A percentile compares a stretch with the other conserved stretches of the same genome.
Evolutionary conservation across 1,140 invertebrate genomes (phyloP).

Genomic region (Ips typographus): DNA sequence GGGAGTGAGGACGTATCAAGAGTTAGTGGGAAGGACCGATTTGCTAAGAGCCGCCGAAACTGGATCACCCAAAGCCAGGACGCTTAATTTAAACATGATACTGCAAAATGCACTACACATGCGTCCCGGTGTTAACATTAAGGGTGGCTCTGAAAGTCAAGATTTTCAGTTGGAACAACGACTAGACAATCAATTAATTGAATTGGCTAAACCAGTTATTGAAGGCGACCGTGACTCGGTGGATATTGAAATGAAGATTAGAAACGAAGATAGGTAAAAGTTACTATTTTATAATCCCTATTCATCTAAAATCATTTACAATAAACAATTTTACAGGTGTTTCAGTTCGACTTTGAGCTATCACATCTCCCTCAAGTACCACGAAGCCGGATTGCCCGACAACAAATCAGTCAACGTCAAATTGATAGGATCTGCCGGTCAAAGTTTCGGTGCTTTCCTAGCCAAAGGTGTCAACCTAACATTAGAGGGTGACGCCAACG

Average conservation of each 20-base stretch:
- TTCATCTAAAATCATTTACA: too few species aligned
- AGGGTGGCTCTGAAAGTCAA: constrained; percentile 83
- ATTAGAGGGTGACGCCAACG: constrained; percentile 96
- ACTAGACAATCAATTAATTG: constrained; percentile 83
- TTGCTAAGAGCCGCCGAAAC: constrained; percentile 69
- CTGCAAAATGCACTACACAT: constrained; percentile 88
- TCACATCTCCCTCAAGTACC: constrained; percentile 87
- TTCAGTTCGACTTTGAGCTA: constrained; percentile 95
- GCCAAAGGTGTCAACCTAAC: constrained; percentile 86
- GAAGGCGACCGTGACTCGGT: constrained; percentile 68
- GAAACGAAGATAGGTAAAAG: constrained; percentile 83
- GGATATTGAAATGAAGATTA: constrained; percentile 78
- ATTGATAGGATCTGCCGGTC: constrained; percentile 93
- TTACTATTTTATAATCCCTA: too few species aligned
- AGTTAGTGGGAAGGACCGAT: constrained; percentile 93
- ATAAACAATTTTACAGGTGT: background rate
- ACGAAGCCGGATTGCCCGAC: constrained; percentile 84
- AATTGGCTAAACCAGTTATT: constrained; percentile 72
- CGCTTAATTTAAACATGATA: constrained; percentile 82
- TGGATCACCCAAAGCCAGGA: constrained; percentile 73
- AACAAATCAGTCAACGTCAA: constrained; percentile 81
- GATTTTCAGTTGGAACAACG: constrained; percentile 92
- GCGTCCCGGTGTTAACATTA: constrained; percentile 85
- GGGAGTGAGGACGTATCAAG: constrained; percentile 74
- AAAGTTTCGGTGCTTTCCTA: constrained; percentile 99